A percentile compares a stretch with the other conserved stretches of the same genome.
Evolutionary conservation across 2,888 invertebrate species (phyloP).

Genomic region (Cheilosia urbana): DNA sequence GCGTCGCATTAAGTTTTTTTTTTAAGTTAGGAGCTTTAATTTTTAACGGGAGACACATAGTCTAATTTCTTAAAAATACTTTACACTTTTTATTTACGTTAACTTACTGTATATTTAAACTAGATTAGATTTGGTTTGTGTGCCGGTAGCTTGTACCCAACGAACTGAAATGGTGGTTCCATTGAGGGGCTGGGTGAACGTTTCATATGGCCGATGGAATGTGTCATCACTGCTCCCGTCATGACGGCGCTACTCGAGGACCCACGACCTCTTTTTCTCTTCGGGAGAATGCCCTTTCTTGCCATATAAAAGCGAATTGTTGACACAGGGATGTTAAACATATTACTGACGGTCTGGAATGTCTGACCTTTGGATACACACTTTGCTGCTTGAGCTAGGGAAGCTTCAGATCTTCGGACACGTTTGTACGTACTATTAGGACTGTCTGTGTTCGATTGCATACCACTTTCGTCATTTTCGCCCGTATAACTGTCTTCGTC

Average conservation of each 20-base stretch:
- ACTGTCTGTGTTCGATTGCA: constrained; percentile 70
- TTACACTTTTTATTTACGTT: constrained; percentile 20
- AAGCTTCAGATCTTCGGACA: constrained; percentile 90
- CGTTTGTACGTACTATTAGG: constrained; percentile 82
- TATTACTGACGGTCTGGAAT: constrained; percentile 93
- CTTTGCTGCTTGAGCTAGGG: constrained; percentile 91
- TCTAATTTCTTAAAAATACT: constrained; percentile 4
- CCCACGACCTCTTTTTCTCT: constrained; percentile 90
- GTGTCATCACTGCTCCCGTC: constrained; percentile 77
- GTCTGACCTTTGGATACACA: constrained; percentile 94
- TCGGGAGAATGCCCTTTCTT: constrained; percentile 91
- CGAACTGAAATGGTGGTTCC: constrained; percentile 90
- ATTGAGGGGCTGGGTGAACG: constrained; percentile 86
- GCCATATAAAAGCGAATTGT: constrained; percentile 95
- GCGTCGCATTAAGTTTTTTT: constrained; percentile 24
- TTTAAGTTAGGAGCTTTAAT: constrained; percentile 18
- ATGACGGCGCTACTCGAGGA: constrained; percentile 82
- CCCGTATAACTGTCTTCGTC: constrained; percentile 80
- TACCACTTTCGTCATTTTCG: constrained; percentile 79
- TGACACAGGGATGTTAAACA: constrained; percentile 94
- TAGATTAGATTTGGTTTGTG: constrained; percentile 77
- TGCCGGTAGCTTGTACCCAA: constrained; percentile 90
- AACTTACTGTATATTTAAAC: constrained; percentile 65
- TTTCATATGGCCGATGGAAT: constrained; percentile 78
- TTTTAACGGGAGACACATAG: constrained; percentile 14